phyloP scores from a whole-genome alignment of 2,797 vertebrate genomes.

The Pelobates cultripes region DNA sequence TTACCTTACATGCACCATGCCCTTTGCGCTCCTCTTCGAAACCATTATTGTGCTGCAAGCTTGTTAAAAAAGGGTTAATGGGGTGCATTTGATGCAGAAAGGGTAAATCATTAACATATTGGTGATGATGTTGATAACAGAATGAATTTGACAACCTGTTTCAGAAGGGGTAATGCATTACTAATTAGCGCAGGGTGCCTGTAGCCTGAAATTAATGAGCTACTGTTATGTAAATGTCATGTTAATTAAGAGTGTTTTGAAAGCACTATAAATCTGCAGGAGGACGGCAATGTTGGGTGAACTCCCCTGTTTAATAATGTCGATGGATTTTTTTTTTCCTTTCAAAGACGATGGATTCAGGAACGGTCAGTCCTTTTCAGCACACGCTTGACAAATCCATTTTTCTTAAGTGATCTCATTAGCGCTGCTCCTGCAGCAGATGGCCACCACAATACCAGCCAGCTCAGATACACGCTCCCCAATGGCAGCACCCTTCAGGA shows the following conservation, averaged over 20 bases:
- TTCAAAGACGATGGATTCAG: neutral
- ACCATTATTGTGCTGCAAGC: no score
- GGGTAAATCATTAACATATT: conserved; percentile 25
- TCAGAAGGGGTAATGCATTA: conserved; percentile 64
- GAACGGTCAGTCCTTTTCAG: no score
- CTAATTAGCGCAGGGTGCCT: conserved; percentile 65
- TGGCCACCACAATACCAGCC: neutral
- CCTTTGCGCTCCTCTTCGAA: no score
- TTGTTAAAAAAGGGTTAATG: neutral
- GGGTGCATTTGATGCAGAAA: conserved; percentile 13
- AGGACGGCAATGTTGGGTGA: conserved; percentile 39
- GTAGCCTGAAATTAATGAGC: conserved; percentile 68
- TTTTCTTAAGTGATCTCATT: conserved; percentile 61
- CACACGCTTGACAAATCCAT: conserved; percentile 45
- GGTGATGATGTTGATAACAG: conserved; percentile 40
- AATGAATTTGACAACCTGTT: conserved; percentile 64
- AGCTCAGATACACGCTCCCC: no score
- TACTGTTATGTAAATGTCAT: conserved; percentile 72
- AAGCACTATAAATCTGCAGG: conserved; percentile 64
- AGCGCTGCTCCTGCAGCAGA: conserved; percentile 54
- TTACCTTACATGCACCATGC: no score
- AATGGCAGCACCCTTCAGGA: no score
- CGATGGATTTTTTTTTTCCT: neutral
- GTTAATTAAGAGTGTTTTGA: conserved; percentile 70
- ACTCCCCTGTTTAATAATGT: conserved; percentile 53